Evolutionary conservation across 92 coral and sea anemone genomes (phyloP), one percentile per base, ranked within the genome.

Genomic region (Palythoa heliodiscus): DNA sequence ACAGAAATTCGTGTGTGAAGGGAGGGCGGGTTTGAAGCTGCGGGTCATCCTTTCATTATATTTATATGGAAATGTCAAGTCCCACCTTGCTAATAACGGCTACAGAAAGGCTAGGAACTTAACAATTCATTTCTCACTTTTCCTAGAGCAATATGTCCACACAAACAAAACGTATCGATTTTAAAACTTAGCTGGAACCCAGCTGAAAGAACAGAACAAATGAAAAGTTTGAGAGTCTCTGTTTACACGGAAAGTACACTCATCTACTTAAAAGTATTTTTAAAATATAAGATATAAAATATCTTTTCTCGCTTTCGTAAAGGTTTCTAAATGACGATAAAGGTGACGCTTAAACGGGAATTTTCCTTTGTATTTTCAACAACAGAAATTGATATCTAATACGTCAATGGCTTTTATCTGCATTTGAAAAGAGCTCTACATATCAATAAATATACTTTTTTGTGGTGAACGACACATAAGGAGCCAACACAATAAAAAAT

Each of bases 21-120:
- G 38, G 61, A 40, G 58, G 84, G 84, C 84, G 84, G 84, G 70
- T 57, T 60, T 10, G 43, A 40, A 48, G 47, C 84, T 23, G 84
- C 84, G 74, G 84, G 84, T 47, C 73, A 23, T 66, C 84, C 22
- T 78, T 60, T 78, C 71, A 47, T 43, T 66, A 38, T 68, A 43
- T 80, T 80, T 16, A 16, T 43, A 80, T 80, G 84, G 60, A 80
- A 80, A 66, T 64, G 24, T 63, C 57, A 14, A 50, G 48, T 43
- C 52, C 57, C 58, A 68, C 74, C 84, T 66, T 15, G 4, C n/a
- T 47, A 80, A 47, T 80, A 61, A 66, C 84, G 64, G 52, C 52
- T 80, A 17, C 7, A 47, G 84, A 24, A 80, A 80, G 24, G 47
- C 55, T 22, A 80, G 70, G 11, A 40, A 39, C 37, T 22, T 60